Evolutionary conservation across 2,113 vertebrate genomes (phyloP).

Genomic region (Leptocoma aspasia): DNA sequence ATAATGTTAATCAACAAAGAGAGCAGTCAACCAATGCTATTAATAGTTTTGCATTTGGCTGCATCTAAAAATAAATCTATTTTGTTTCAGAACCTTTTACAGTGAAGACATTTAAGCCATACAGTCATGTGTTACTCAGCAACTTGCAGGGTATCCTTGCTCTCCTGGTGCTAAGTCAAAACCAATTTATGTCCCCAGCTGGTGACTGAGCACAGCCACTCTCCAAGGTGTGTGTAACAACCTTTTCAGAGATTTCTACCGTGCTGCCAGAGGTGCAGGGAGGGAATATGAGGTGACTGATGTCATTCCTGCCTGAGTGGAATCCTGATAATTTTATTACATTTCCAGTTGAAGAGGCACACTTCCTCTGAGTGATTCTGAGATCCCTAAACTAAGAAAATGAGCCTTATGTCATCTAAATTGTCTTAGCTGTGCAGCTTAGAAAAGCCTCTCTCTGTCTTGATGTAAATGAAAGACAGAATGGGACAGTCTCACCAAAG

Average conservation of each 20-base stretch:
- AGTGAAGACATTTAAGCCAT: neutral
- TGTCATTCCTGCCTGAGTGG: neutral
- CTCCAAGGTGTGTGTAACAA: neutral
- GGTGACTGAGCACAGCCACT: neutral
- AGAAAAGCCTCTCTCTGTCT: neutral
- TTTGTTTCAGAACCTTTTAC: constrained; percentile 28
- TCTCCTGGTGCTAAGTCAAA: neutral
- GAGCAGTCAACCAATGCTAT: neutral
- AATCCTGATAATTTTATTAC: neutral
- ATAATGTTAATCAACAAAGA: neutral
- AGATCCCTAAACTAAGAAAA: neutral
- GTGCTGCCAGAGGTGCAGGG: neutral
- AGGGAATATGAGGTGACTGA: neutral
- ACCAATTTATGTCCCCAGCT: neutral
- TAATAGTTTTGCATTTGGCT: neutral
- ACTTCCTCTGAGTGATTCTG: neutral
- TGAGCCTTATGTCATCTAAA: neutral
- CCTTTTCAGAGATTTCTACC: neutral
- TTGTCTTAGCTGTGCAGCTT: neutral
- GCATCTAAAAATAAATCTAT: constrained; percentile 16
- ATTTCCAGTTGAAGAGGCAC: neutral
- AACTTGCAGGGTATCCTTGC: neutral
- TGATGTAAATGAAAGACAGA: neutral
- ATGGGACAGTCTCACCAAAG: neutral
- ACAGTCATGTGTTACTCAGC: neutral